Conservation (phyloP, 2,797 vertebrate species). For the Pseudopleuronectes americanus region DNA sequence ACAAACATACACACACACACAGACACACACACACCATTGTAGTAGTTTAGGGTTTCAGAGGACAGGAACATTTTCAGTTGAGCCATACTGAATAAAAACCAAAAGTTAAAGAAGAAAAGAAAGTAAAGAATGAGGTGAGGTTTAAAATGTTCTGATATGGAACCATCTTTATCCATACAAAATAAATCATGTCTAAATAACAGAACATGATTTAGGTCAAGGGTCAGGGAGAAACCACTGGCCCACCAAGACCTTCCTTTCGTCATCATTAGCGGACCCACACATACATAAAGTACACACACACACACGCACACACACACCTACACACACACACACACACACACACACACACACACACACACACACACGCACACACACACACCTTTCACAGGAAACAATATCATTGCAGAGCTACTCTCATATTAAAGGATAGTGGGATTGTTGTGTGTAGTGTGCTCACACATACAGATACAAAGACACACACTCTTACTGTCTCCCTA, state of each 20-base stretch:
- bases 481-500: conserved; percentile 56
- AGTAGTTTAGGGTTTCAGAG: conserved; percentile 28
- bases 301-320: conserved; percentile 6
- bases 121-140: conserved; percentile 11
- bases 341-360: conserved; percentile 2
- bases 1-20: conserved; percentile 62
- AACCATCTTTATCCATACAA: not conserved
- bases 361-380: conserved; percentile 8
- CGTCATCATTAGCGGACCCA: not conserved
- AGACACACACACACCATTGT: conserved; percentile 27
- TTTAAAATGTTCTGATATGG: conserved; percentile 1
- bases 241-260: not conserved
- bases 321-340: conserved; percentile 2
- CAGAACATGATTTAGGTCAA: no score
- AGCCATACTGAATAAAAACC: conserved; percentile 3
- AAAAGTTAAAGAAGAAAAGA: conserved; percentile 16
- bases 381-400: conserved; percentile 50
- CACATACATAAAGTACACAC: not conserved
- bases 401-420: conserved; percentile 64
- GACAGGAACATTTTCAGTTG: conserved; percentile 18
- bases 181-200: conserved; percentile 14
- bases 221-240: no score
- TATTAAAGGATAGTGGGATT: conserved; percentile 53
- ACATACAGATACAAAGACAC: conserved; percentile 3
- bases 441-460: conserved; percentile 80